Evolutionary conservation across 2,113 vertebrate genomes (phyloP).

Genomic region (Oriolus oriolus): DNA sequence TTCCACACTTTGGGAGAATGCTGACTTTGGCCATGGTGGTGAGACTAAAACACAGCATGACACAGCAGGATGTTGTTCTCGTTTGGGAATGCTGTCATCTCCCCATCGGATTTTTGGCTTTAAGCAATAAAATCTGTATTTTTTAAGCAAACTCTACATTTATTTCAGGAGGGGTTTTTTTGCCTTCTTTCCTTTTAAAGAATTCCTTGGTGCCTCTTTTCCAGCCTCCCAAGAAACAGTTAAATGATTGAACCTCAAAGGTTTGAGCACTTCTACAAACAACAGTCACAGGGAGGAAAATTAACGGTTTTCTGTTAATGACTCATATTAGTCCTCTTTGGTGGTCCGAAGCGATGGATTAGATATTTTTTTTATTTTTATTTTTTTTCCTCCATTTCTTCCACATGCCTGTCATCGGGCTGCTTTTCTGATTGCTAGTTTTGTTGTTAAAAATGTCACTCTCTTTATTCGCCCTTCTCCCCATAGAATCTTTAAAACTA

Average conservation of each 20-base stretch:
- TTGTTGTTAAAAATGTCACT: slow-evolving; percentile 84
- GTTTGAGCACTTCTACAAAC: slow-evolving; percentile 72
- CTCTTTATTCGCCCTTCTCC: slow-evolving; percentile 65
- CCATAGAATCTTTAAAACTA: slow-evolving; percentile 80
- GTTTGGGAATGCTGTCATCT: background rate
- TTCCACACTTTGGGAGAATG: background rate
- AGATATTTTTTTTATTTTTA: slow-evolving; percentile 69
- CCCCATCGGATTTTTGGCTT: background rate
- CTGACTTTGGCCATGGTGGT: background rate
- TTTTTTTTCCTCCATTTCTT: slow-evolving; percentile 60
- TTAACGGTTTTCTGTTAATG: slow-evolving; percentile 81
- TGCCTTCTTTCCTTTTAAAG: background rate
- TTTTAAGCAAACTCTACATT: slow-evolving; percentile 8
- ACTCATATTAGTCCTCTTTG: slow-evolving; percentile 81
- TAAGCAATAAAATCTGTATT: background rate
- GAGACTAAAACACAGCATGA: background rate
- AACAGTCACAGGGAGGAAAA: slow-evolving; percentile 77
- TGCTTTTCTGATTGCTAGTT: slow-evolving; percentile 81
- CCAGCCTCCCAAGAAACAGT: slow-evolving; percentile 70
- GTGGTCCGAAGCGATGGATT: slow-evolving; percentile 78
- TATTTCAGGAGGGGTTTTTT: background rate
- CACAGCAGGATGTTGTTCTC: background rate
- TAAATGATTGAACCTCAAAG: slow-evolving; percentile 72
- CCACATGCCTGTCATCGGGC: slow-evolving; percentile 74
- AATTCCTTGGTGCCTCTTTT: slow-evolving; percentile 38